A percentile compares a stretch with the other conserved stretches of the same genome.
Conservation (phyloP, 2,113 vertebrate species). For the Poicephalus meyeri region DNA sequence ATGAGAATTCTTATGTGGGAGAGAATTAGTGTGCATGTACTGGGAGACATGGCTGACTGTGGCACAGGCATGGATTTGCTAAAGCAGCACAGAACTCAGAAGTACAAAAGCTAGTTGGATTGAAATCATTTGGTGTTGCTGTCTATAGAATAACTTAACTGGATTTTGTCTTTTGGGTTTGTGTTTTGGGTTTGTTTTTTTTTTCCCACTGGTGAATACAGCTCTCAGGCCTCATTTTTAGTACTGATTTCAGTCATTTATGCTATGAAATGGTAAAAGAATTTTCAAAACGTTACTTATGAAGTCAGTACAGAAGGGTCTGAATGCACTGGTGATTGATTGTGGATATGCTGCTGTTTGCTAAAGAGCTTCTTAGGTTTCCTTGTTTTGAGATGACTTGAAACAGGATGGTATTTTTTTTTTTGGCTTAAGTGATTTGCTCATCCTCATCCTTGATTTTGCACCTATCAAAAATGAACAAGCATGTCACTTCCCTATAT, state of each 20-base stretch:
- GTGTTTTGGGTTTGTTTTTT: no score
- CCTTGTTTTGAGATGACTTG: not conserved
- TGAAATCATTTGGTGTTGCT: not conserved
- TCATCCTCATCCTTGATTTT: not conserved
- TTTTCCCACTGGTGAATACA: not conserved
- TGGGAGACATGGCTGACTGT: fast-evolving
- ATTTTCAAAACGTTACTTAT: not conserved
- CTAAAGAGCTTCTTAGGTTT: not conserved
- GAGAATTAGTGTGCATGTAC: not conserved
- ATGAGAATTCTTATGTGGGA: not conserved
- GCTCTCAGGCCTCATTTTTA: not conserved
- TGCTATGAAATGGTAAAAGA: not conserved
- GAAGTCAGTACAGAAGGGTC: not conserved
- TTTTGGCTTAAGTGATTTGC: not conserved
- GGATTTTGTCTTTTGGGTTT: not conserved
- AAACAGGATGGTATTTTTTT: not conserved
- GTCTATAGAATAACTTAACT: not conserved
- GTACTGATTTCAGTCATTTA: not conserved
- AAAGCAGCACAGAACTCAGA: not conserved
- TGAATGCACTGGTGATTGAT: not conserved
- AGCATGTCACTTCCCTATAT: not conserved
- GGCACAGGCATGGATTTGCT: not conserved
- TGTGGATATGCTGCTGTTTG: not conserved
- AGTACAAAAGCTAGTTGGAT: not conserved
- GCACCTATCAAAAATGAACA: not conserved